A percentile compares a stretch with the other conserved stretches of the same genome.
phyloP scores from a whole-genome alignment of 2,888 invertebrate species.

The Trachelus tabidus region DNA sequence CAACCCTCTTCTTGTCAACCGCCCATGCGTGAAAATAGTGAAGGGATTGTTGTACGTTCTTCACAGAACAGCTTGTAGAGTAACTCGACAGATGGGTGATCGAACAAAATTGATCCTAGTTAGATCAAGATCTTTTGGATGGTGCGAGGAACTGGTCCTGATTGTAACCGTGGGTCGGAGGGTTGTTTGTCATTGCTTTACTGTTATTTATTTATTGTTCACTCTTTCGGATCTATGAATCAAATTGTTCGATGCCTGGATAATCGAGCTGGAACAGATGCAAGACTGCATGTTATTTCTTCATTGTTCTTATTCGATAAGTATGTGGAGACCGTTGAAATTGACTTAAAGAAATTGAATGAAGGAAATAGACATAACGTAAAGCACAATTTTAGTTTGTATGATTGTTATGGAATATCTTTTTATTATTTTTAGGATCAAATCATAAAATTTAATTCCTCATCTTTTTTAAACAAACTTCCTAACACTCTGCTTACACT shows the following conservation, averaged over 20 bases:
- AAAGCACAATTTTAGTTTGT: too few relatives aligned
- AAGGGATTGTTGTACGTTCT: slow-evolving; percentile 24
- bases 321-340: background rate
- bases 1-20: slow-evolving; percentile 38
- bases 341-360: background rate
- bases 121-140: background rate
- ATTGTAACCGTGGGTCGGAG: background rate
- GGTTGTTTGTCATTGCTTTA: background rate
- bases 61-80: background rate
- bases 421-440: background rate
- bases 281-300: background rate
- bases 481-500: background rate
- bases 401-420: background rate
- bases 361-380: background rate
- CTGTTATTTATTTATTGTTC: background rate
- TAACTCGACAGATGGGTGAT: slow-evolving; percentile 24
- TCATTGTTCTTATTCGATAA: background rate
- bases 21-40: slow-evolving; percentile 33
- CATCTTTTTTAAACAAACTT: background rate
- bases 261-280: background rate
- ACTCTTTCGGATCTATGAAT: background rate
- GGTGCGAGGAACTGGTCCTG: background rate
- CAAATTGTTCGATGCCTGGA: background rate
- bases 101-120: slow-evolving; percentile 11
- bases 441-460: background rate